Base-by-base conservation (phyloP, 1,140 invertebrate genomes). In the Agraylea sexmaculata region DNA sequence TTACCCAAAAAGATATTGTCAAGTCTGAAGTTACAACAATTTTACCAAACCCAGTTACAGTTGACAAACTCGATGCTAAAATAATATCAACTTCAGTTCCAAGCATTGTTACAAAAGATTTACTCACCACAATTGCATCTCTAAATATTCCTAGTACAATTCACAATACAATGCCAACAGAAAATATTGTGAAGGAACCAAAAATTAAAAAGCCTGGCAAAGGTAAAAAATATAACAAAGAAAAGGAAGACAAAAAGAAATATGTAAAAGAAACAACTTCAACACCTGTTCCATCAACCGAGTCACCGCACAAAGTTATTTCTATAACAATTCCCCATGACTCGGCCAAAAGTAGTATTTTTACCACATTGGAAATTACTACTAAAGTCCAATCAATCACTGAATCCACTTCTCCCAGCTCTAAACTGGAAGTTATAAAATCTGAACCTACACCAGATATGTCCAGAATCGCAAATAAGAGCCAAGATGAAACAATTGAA, bases 291-390 rank as follows among this genome's bases (percentile, higher is more conserved):
- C 43, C 50, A 17, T 42, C 55, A 3, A 56, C 47, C n/a, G 48
- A 53, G 32, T 43, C 54, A 1, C 56, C 45, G 36, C 59, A 63
- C 34, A 62, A 66, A 57, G 50, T 61, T 21, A 54, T 64, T 6
- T 56, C 59, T 51, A 59, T 62, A 21, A 62, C 57, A 28, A 52
- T 59, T 27, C 46, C 58, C 21, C 45, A 53, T 39, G 51, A 60
- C n/a, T 40, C 40, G 31, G 50, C 54, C 28, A 51, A 50, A 25
- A 53, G 43, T 31, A 37, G 39, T 1, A 51, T 49, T 38, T 44
- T 57, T 8, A 53, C 50, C 18, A 48, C 56, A 6, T 53, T 58
- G 37, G 60, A 62, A 53, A 43, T 62, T 20, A 58, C 62, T 13
- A 65, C 60, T 4, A 57, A 48, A 35, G 43, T 21, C 46, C 50